These are phyloP conservation scores for Atopsyche davidsoni DNA, from an alignment of 1,140 invertebrate genomes.

Conservation along the genomic window DNA sequence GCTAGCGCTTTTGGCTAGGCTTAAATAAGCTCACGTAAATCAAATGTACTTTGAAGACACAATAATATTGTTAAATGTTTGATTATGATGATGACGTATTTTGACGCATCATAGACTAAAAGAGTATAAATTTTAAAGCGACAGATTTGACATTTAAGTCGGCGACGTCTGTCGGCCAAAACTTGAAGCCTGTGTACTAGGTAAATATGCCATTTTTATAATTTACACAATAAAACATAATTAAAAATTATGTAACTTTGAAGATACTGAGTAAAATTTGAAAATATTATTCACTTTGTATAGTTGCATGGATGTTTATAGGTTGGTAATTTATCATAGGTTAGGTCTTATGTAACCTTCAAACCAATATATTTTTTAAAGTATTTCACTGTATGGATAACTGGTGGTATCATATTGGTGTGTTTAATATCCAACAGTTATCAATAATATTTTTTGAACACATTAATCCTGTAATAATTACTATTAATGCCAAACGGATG, in stretches of 20 bases:
- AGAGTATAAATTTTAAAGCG: too few species aligned
- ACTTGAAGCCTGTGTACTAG: conserved; percentile 8
- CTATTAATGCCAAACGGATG: conserved; percentile 8
- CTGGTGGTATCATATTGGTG: neutral
- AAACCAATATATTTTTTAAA: conserved; percentile 4
- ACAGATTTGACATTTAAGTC: conserved; percentile 14
- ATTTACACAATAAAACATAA: neutral
- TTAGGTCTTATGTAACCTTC: conserved; percentile 28
- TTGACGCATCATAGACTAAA: too few species aligned
- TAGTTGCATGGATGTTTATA: neutral
- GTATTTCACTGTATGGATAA: neutral
- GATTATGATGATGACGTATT: too few species aligned
- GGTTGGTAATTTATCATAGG: conserved; percentile 5
- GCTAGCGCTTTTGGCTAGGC: too few species aligned
- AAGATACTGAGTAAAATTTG: neutral
- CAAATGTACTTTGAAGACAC: too few species aligned
- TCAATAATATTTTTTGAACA: neutral
- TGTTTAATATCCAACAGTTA: neutral
- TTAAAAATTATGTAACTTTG: neutral
- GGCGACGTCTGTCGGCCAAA: conserved; percentile 14
- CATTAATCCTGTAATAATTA: neutral
- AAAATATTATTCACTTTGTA: neutral
- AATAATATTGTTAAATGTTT: too few species aligned
- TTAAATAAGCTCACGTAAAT: too few species aligned
- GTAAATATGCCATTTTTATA: conserved; percentile 15